phyloP scores from a whole-genome alignment of 2,113 vertebrate species.

The Abramis brama region DNA sequence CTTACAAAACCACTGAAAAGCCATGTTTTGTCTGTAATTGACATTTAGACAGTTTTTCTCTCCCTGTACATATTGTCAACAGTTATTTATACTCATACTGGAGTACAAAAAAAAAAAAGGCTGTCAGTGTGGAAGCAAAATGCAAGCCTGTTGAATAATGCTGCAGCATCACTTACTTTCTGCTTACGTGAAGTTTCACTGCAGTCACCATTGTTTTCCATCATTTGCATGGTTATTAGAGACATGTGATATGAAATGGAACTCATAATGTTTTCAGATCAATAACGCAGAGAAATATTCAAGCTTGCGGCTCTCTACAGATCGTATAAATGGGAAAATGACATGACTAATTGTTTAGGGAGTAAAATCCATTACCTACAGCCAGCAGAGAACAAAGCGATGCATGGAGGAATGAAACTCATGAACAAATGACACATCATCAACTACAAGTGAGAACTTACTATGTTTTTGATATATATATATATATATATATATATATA shows the following conservation, averaged over 20 bases:
- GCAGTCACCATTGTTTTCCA: constrained; percentile 5
- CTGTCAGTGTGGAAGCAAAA: background rate
- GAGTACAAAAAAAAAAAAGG: background rate
- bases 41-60: background rate
- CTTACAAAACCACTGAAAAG: background rate
- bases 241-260: constrained; percentile 28
- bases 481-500: too few species aligned
- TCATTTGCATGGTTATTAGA: constrained; percentile 26
- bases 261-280: constrained; percentile 28
- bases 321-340: constrained; percentile 21
- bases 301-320: constrained; percentile 31
- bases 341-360: constrained; percentile 36
- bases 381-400: constrained; percentile 9
- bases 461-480: background rate
- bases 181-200: background rate
- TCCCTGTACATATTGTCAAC: background rate
- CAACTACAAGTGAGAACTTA: constrained; percentile 2
- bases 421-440: constrained; percentile 10
- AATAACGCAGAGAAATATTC: constrained; percentile 12
- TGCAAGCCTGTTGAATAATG: background rate
- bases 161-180: background rate
- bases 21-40: background rate
- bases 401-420: constrained; percentile 12
- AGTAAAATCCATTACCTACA: constrained; percentile 26
- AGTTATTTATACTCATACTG: background rate